Conservation (phyloP, 2,113 vertebrate genomes). For the Colaptes auratus region DNA sequence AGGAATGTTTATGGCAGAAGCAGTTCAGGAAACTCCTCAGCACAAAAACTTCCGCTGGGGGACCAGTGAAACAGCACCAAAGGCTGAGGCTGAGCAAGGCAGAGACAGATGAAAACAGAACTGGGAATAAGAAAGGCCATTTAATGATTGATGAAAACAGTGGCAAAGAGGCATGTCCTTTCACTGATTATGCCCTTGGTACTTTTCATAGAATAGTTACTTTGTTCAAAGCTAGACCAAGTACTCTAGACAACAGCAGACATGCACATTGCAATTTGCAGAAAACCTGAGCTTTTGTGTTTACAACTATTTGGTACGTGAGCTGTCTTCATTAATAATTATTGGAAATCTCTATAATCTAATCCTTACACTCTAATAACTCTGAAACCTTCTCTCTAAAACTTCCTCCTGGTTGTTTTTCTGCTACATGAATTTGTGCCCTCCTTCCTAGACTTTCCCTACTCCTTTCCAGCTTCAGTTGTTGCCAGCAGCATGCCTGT, state of each 20-base stretch:
- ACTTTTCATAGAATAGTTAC: neutral
- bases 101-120: neutral
- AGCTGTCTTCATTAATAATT: neutral
- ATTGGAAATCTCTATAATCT: neutral
- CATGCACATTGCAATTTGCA: neutral
- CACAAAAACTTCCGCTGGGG: neutral
- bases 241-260: neutral
- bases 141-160: neutral
- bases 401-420: neutral
- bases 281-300: neutral
- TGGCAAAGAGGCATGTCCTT: neutral
- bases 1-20: constrained; percentile 7
- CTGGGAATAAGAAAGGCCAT: neutral
- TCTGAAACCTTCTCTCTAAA: neutral
- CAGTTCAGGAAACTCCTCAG: neutral
- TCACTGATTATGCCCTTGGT: neutral
- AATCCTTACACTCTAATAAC: neutral
- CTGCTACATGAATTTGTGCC: neutral
- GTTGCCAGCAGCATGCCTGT: neutral
- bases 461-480: neutral
- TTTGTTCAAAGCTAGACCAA: neutral
- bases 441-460: neutral
- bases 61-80: neutral
- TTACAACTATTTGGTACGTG: neutral
- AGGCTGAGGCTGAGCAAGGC: neutral